Evolutionary conservation across 2,113 vertebrate species (phyloP), one percentile per base, ranked within the genome.

Genomic region (Petaurus breviceps): DNA sequence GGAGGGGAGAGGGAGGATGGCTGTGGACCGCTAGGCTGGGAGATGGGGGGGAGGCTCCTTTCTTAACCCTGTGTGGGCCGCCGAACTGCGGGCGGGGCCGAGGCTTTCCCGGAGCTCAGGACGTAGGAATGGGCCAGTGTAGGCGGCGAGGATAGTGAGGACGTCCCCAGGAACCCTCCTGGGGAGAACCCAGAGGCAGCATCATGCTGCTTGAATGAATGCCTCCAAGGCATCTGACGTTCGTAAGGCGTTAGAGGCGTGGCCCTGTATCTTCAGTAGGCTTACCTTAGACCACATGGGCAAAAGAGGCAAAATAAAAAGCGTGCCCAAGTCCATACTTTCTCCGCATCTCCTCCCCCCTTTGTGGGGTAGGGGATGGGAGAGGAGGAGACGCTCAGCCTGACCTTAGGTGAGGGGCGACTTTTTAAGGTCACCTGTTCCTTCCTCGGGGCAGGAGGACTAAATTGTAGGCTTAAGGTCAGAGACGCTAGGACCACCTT

Each of bases 1-100:
- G 6, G 47, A 55, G 95, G 95, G 95, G 77, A 55, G 91, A 9
- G 25, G 84, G 55, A 0, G 19, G 61, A 37, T n/a, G 61, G 37
- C 61, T 77, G 61, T 5, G 61, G 61, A 77, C 61, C 14, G 61
- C 37, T 61, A 43, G 51, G 54, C 7, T 5, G 47, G 68, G 95
- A 95, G 95, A 53, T 55, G 91, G 3, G 25, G 3, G 25, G 90
- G 55, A 49, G 6, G 24, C 37, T 2, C 92, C 10, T 0, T 9
- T 52, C 2, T 98, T 97, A 94, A 95, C 96, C 12, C 91, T 43
- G 53, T 47, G n/a, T 2, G 43, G 47, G 92, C 90, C 0, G 37
- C 43, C 10, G 4, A 1, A 1, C 55, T 4, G 92, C 52, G 0
- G 3, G 22, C 92, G 5, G 57, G 28, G 24, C 43, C 46, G 25